Conservation (phyloP, 2,797 vertebrate species). For the Spinibarbus caldwelli region DNA sequence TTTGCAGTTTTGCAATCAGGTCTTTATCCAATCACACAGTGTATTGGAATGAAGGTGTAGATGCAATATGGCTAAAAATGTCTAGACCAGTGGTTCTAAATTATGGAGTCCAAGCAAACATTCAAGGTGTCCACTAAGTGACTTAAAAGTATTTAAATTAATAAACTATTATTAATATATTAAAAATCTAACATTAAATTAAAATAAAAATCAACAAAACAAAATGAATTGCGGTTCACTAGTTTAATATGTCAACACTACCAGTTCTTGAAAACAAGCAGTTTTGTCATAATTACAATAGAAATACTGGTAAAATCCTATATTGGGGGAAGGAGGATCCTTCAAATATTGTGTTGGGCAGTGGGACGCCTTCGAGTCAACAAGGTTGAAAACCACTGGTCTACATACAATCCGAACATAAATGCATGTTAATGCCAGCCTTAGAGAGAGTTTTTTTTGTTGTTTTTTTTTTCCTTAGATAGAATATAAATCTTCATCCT, state of each 20-base stretch:
- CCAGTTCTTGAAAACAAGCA: background rate
- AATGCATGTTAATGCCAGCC: conserved; percentile 14
- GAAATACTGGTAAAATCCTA: background rate
- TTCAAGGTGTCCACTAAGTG: background rate
- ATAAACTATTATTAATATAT: background rate
- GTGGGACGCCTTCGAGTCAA: background rate
- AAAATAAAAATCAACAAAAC: background rate
- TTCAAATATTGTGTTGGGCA: background rate
- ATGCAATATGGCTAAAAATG: background rate
- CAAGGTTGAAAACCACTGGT: background rate
- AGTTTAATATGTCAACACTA: background rate
- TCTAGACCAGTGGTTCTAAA: background rate
- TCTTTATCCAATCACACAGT: background rate
- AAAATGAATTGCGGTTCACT: background rate
- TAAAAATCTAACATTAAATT: background rate
- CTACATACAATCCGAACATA: background rate
- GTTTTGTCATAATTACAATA: background rate
- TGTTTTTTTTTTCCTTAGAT: background rate
- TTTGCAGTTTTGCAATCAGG: background rate
- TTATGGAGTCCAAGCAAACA: background rate
- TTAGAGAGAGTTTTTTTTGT: background rate
- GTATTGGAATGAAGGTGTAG: background rate
- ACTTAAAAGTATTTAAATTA: background rate
- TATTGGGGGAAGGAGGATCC: background rate
- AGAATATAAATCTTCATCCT: background rate